Percentiles rank a stretch among this genome's conserved stretches.
phyloP scores from a whole-genome alignment of 2,888 invertebrate species.

The Ditylenchus weischeri region DNA sequence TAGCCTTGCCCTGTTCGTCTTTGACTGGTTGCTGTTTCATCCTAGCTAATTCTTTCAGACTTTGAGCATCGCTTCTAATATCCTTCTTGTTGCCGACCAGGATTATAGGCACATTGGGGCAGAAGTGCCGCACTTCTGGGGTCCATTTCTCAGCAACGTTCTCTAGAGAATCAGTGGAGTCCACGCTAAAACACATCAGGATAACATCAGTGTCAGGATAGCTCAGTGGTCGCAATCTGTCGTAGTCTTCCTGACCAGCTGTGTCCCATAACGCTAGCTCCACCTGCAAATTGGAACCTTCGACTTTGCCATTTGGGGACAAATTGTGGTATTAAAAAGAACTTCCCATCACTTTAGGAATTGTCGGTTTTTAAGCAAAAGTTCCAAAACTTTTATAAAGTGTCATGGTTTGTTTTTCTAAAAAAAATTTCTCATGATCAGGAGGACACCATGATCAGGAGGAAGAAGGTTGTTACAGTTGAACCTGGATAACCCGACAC shows the following conservation, averaged over 20 bases:
- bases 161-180: constrained; percentile 96
- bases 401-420: too few relatives aligned
- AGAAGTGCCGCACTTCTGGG: constrained; percentile 83
- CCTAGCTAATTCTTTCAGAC: constrained; percentile 72
- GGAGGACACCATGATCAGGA: too few relatives aligned
- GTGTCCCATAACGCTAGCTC: constrained; percentile 97
- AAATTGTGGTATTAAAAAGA: too few relatives aligned
- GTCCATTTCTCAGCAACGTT: constrained; percentile 99
- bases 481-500: too few relatives aligned
- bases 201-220: constrained; percentile 99
- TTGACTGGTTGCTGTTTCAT: constrained; percentile 98
- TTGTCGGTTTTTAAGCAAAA: too few relatives aligned
- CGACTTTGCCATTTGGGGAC: too few relatives aligned
- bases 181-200: constrained; percentile 98
- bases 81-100: constrained; percentile 94
- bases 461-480: too few relatives aligned
- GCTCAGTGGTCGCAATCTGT: constrained; percentile 87
- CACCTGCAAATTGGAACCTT: constrained; percentile 68
- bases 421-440: too few relatives aligned
- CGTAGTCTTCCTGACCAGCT: constrained; percentile 85
- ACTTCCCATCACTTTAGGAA: too few relatives aligned
- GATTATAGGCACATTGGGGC: constrained; percentile 97
- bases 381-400: too few relatives aligned
- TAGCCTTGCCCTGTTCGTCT: constrained; percentile 91
- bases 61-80: constrained; percentile 62